Conservation (phyloP, 2,113 vertebrate genomes). For the Spermophilus dauricus region DNA sequence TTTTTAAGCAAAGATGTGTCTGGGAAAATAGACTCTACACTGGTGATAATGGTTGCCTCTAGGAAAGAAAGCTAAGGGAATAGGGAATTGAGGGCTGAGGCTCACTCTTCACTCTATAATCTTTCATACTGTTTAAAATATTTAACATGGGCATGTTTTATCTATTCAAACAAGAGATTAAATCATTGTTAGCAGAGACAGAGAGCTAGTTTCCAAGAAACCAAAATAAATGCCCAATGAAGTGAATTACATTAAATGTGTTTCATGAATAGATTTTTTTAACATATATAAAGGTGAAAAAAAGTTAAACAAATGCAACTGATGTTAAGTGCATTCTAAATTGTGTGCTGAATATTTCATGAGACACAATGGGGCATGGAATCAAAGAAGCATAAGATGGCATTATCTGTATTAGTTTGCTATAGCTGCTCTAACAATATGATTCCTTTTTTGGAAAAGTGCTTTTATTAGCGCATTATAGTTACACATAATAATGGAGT, state of each 20-base stretch:
- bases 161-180: slow-evolving; percentile 1
- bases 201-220: neutral
- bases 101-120: neutral
- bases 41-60: neutral
- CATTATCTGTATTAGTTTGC: neutral
- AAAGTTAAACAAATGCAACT: neutral
- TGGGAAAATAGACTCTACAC: neutral
- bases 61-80: neutral
- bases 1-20: slow-evolving; percentile 23
- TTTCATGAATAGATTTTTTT: slow-evolving; percentile 12
- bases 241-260: neutral
- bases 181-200: neutral
- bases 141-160: neutral
- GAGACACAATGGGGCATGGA: neutral
- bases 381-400: neutral
- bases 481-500: neutral
- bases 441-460: neutral
- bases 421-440: neutral
- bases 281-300: neutral
- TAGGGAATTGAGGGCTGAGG: neutral
- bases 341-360: neutral
- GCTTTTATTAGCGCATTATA: too few species aligned
- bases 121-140: slow-evolving; percentile 23
- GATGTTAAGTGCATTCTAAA: neutral
- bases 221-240: neutral